Conservation (phyloP, 1,140 invertebrate species). For the Paramacrobiotus metropolitanus region DNA sequence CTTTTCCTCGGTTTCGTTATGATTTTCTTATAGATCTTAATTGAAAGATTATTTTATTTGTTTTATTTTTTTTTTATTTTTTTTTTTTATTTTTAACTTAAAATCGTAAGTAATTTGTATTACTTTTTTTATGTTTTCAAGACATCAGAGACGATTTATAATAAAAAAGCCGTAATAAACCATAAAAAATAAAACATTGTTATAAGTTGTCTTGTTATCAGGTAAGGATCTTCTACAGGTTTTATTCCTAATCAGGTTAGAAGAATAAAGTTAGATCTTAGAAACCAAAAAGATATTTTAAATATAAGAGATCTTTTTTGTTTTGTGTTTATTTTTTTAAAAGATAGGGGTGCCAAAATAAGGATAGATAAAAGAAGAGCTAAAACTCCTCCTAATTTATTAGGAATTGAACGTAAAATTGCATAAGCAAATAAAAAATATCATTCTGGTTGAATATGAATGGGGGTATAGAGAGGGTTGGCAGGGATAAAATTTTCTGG, state of each 20-base stretch:
- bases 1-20: conserved; percentile 31
- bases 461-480: conserved; percentile 38
- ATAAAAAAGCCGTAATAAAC: conserved; percentile 24
- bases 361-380: conserved; percentile 34
- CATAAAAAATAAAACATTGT: conserved; percentile 29
- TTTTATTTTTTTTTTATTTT: conserved; percentile 25
- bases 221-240: conserved; percentile 34
- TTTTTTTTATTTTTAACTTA: too few species aligned
- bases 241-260: conserved; percentile 39
- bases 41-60: conserved; percentile 29
- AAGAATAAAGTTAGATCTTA: conserved; percentile 29
- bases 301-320: conserved; percentile 29
- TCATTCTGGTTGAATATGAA: conserved; percentile 48
- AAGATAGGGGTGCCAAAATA: conserved; percentile 33
- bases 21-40: conserved; percentile 34
- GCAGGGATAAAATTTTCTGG: conserved; percentile 42
- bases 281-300: conserved; percentile 30
- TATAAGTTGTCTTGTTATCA: conserved; percentile 32
- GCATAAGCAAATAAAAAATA: conserved; percentile 50
- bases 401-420: conserved; percentile 43
- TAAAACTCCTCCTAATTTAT: conserved; percentile 44
- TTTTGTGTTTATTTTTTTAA: conserved; percentile 26
- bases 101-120: conserved; percentile 16
- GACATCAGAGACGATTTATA: conserved; percentile 26
- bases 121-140: conserved; percentile 37